A percentile compares a stretch with the other conserved stretches of the same genome.
Evolutionary conservation across 2,797 vertebrate species (phyloP).

Genomic region (Tinamus major): DNA sequence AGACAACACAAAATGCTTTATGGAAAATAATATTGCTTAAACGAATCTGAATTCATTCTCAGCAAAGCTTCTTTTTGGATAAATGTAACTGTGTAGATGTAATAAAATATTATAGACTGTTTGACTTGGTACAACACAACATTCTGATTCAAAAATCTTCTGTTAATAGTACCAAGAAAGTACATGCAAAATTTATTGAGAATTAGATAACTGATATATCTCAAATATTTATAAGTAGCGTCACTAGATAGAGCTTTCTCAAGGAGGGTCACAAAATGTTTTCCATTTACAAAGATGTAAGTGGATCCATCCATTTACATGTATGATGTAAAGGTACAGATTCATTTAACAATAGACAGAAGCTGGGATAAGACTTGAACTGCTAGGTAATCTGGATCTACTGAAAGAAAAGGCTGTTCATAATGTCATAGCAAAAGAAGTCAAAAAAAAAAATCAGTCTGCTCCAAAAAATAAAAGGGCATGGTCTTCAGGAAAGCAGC

Average conservation of each 20-base stretch:
- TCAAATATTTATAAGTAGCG: background rate
- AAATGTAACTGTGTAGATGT: constrained; percentile 22
- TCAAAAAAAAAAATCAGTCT: background rate
- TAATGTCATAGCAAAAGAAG: no score
- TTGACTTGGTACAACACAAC: constrained; percentile 56
- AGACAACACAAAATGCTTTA: constrained; percentile 47
- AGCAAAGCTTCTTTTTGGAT: constrained; percentile 38
- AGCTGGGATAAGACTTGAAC: background rate
- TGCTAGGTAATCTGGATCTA: background rate
- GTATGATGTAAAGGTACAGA: background rate
- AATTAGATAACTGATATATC: background rate
- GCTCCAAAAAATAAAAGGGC: background rate
- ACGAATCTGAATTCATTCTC: constrained; percentile 51
- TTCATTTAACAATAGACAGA: background rate
- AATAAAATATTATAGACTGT: constrained; percentile 58
- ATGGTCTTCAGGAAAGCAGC: background rate
- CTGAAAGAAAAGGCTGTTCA: background rate
- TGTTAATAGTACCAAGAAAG: background rate
- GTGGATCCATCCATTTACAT: no score
- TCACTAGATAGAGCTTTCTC: background rate
- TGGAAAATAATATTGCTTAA: constrained; percentile 56
- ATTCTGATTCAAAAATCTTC: constrained; percentile 47
- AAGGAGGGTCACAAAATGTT: background rate
- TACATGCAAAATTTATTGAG: background rate
- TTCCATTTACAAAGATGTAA: background rate